phyloP scores from a whole-genome alignment of 2,888 invertebrate genomes.

The Myathropa florea region DNA sequence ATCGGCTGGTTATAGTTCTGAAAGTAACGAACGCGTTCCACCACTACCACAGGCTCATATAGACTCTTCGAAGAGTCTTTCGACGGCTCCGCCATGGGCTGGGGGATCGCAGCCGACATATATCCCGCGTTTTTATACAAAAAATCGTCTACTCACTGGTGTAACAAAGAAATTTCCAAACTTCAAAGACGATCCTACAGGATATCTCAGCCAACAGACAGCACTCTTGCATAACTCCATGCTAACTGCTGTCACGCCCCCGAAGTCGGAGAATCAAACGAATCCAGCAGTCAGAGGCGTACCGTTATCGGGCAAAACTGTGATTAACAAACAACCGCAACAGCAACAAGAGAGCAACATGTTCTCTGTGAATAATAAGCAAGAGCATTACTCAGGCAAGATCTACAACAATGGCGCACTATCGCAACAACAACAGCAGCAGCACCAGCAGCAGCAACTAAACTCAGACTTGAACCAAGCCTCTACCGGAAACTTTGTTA shows the following conservation, averaged over 20 bases:
- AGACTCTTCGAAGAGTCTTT: slow-evolving; percentile 51
- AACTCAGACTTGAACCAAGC: slow-evolving; percentile 31
- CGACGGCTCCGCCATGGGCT: slow-evolving; percentile 69
- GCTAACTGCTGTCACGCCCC: slow-evolving; percentile 81
- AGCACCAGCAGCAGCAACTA: slow-evolving; percentile 39
- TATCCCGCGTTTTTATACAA: slow-evolving; percentile 45
- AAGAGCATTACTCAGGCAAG: slow-evolving; percentile 38
- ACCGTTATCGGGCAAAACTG: slow-evolving; percentile 57
- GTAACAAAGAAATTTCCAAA: slow-evolving; percentile 83
- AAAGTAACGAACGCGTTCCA: slow-evolving; percentile 73
- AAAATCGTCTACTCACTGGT: slow-evolving; percentile 63
- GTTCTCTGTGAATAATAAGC: slow-evolving; percentile 36
- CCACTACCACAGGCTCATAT: slow-evolving; percentile 73
- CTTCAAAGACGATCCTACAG: slow-evolving; percentile 95
- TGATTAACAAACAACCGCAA: slow-evolving; percentile 72
- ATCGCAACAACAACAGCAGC: slow-evolving; percentile 37
- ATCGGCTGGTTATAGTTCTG: slow-evolving; percentile 40
- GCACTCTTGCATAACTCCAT: slow-evolving; percentile 92
- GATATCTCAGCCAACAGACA: slow-evolving; percentile 94
- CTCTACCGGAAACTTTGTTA: slow-evolving; percentile 27
- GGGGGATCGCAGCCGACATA: slow-evolving; percentile 25
- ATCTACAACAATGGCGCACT: slow-evolving; percentile 22
- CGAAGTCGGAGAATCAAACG: slow-evolving; percentile 65
- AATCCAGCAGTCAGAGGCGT: slow-evolving; percentile 21
- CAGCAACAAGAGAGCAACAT: slow-evolving; percentile 43